Conservation (phyloP, 2,797 vertebrate genomes). For the Danio aesculapii region DNA sequence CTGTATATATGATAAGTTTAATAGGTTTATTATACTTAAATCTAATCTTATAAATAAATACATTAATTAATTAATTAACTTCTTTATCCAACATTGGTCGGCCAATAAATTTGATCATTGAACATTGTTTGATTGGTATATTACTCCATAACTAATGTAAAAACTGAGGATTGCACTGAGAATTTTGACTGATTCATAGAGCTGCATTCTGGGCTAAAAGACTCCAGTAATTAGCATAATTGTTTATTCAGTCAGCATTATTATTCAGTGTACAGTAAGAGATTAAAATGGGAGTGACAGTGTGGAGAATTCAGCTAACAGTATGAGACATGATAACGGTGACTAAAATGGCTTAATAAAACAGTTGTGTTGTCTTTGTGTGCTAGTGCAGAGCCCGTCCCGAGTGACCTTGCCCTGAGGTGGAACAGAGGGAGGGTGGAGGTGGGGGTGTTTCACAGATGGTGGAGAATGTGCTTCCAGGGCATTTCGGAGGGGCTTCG, state of each 20-base stretch:
- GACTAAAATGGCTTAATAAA: conserved; percentile 28
- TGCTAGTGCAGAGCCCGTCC: conserved; percentile 52
- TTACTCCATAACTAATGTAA: background rate
- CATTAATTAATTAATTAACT: too few species aligned
- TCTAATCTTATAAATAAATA: too few species aligned
- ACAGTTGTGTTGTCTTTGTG: conserved; percentile 53
- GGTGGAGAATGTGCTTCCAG: conserved; percentile 58
- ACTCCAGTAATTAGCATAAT: background rate
- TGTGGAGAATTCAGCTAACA: conserved; percentile 6
- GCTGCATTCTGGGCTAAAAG: background rate
- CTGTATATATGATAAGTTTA: too few species aligned
- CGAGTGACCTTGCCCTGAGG: conserved; percentile 63
- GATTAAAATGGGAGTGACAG: background rate
- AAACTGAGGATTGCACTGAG: background rate
- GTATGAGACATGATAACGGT: conserved; percentile 7
- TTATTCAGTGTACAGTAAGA: background rate
- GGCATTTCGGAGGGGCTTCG: conserved; percentile 51
- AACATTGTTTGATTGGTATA: background rate
- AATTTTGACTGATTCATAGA: background rate
- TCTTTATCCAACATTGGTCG: too few species aligned
- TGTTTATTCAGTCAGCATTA: background rate
- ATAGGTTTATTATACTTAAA: too few species aligned
- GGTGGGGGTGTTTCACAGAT: conserved; percentile 61
- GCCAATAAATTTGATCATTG: background rate
- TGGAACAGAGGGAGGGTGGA: conserved; percentile 17